These are phyloP conservation scores for Eupithecia pulchellata DNA, from an alignment of 2,888 invertebrate species.

Conservation along the genomic window DNA sequence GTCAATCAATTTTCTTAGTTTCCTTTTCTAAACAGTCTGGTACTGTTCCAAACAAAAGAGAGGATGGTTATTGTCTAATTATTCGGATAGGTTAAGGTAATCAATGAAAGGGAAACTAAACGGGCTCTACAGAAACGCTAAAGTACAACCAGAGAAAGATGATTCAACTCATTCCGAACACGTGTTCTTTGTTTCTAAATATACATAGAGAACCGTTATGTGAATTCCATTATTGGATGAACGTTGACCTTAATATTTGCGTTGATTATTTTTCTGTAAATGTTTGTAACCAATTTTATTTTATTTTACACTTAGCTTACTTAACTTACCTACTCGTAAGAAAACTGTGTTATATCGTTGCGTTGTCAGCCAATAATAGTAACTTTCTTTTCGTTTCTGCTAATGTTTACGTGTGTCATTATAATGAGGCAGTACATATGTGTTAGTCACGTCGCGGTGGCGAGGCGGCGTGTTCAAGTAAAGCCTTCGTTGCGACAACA, in stretches of 20 bases:
- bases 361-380: conserved; percentile 36
- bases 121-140: conserved; percentile 62
- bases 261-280: background rate
- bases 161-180: conserved; percentile 76
- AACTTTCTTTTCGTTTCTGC: conserved; percentile 64
- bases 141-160: conserved; percentile 63
- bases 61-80: background rate
- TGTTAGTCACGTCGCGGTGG: conserved; percentile 25
- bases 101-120: conserved; percentile 62
- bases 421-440: conserved; percentile 51
- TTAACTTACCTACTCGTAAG: conserved; percentile 1
- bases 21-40: background rate
- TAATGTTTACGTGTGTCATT: conserved; percentile 65
- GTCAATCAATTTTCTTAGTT: conserved; percentile 4
- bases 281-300: background rate
- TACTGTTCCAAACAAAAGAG: background rate
- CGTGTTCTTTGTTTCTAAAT: conserved; percentile 75
- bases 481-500: conserved; percentile 55
- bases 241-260: conserved; percentile 61
- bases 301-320: background rate
- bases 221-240: conserved; percentile 69
- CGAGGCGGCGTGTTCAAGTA: conserved; percentile 49
- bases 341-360: conserved; percentile 14
- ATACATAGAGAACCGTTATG: conserved; percentile 72
- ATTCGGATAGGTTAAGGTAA: background rate